Evolutionary conservation across 2,888 invertebrate species (phyloP), one percentile per base, ranked within the genome.

Genomic region (Tipula confusa): DNA sequence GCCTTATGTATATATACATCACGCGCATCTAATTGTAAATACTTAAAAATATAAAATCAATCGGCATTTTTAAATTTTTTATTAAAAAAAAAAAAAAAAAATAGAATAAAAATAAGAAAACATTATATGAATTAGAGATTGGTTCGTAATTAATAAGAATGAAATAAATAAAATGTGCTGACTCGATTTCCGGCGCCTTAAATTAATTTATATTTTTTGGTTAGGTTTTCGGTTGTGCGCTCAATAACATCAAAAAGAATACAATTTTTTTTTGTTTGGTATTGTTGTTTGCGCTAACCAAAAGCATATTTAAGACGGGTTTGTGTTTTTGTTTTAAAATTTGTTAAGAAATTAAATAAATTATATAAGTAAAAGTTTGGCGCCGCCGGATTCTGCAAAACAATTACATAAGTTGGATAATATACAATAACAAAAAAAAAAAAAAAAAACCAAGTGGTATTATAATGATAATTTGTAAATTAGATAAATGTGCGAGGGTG

Each of bases 381-480:
- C 82, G 82, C 82, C 82, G 82, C 82, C 82, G 82, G 82, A 82
- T 15, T 82, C 82, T 82, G 82, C 82, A 82, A 82, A 64, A 64
- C 64, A 64, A 64, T 64, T 64, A 64, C 64, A 64, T 64, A 18
- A 64, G 64, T 9, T 64, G 64, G 64, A 24, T 64, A 9, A 7
- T 2, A 24, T 15, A 15, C 2, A 43, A 43, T 64, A 64, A 24
- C 24, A 64, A 24, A 64, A 43, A 43, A 2, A 36, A 36, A 9
- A 36, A n/a, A n/a, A 64, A 43, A 43, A 2, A 36, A 36, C 2
- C 7, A n/a, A n/a, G n/a, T 43, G n/a, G 43, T 38, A 6, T 43
- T 43, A n/a, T 43, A n/a, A 31, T 31, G 31, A 31, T 31, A 7
- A 31, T 31, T 5, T 31, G 4, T 31, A 31, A 31, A 31, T 31